Conservation (phyloP, 2,113 vertebrate species). For the Silurus asotus region DNA sequence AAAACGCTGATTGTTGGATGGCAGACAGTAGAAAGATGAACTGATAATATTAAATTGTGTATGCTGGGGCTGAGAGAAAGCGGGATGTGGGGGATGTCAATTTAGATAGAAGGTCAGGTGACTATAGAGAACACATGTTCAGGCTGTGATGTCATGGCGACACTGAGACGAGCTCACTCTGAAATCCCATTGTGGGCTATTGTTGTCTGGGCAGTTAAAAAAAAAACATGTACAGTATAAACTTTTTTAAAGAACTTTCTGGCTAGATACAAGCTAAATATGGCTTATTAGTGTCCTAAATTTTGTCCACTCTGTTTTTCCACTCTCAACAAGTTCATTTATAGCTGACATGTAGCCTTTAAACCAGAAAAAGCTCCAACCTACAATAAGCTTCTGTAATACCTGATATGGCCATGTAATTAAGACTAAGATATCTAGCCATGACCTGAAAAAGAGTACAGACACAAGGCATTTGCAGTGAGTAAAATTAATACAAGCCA, state of each 20-base stretch:
- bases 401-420: slow-evolving; percentile 34
- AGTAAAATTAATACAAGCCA: too few relatives aligned
- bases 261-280: slow-evolving; percentile 35
- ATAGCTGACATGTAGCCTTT: background rate
- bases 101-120: slow-evolving; percentile 32
- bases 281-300: slow-evolving; percentile 26
- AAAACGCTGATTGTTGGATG: slow-evolving; percentile 55
- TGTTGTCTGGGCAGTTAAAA: slow-evolving; percentile 27
- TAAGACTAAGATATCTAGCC: background rate
- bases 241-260: slow-evolving; percentile 27
- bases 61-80: background rate
- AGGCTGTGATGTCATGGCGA: slow-evolving; percentile 43
- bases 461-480: background rate
- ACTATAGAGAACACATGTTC: slow-evolving; percentile 27
- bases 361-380: slow-evolving; percentile 5
- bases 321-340: slow-evolving; percentile 34
- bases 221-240: slow-evolving; percentile 2
- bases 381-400: background rate
- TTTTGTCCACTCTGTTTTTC: slow-evolving; percentile 24
- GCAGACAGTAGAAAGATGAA: slow-evolving; percentile 62
- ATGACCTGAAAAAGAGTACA: background rate
- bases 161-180: slow-evolving; percentile 24
- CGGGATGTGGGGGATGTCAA: slow-evolving; percentile 5
- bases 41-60: slow-evolving; percentile 35
- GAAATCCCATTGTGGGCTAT: background rate